Evolutionary conservation across 23 tunicate genomes (phyloP).

Genomic region (Botrylloides violaceus): DNA sequence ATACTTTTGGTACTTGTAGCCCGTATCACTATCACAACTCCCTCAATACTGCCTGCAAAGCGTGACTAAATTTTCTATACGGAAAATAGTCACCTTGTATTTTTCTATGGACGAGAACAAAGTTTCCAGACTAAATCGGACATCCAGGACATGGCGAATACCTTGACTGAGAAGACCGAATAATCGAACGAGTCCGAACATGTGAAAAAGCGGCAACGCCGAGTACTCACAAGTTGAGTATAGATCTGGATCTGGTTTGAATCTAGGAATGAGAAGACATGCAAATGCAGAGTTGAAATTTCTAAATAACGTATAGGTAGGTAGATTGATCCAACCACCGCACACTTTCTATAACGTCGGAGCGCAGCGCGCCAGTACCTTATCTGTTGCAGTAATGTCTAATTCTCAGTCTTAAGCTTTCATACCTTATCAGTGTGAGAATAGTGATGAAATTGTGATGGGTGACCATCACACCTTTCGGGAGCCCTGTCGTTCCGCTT

Average conservation of each 20-base stretch:
- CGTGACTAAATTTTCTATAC: background rate
- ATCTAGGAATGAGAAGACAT: too few relatives aligned
- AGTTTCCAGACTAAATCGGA: constrained; percentile 30
- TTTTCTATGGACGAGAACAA: constrained; percentile 25
- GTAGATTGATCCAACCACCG: too few relatives aligned
- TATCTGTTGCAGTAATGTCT: background rate
- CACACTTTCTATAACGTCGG: too few relatives aligned
- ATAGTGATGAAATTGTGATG: constrained; percentile 24
- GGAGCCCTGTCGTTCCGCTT: constrained; percentile 69
- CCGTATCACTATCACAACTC: too few relatives aligned
- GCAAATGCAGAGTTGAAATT: too few relatives aligned
- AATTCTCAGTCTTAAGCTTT: too few relatives aligned
- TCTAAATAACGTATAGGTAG: too few relatives aligned
- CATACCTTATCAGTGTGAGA: too few relatives aligned
- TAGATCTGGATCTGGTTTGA: background rate
- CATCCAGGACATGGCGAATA: constrained; percentile 27
- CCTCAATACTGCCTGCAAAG: too few relatives aligned
- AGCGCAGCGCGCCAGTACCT: background rate
- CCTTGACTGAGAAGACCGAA: constrained; percentile 29
- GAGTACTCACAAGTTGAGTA: constrained; percentile 21
- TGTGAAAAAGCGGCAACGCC: constrained; percentile 46
- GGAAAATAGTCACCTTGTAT: constrained; percentile 30
- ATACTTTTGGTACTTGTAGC: too few relatives aligned
- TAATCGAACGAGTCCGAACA: constrained; percentile 22
- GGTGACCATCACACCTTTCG: constrained; percentile 71